Percentiles rank a stretch among this genome's conserved stretches.
These are phyloP conservation scores for Leptoteleia sp. DNA, from an alignment of 1,140 invertebrate genomes.

Conservation along the genomic window DNA sequence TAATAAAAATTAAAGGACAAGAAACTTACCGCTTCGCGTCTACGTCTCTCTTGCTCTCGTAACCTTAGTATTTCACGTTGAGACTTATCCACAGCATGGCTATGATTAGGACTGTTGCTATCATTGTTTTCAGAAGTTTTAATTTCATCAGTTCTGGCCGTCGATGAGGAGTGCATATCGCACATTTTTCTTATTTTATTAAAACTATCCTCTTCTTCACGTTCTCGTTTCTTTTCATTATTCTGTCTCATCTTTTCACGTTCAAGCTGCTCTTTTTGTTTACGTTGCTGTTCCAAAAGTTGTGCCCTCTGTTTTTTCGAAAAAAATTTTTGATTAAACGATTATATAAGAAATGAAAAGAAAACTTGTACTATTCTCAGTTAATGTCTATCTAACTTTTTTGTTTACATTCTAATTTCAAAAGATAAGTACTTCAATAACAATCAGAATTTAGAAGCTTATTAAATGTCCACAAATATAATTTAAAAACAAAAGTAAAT, in stretches of 20 bases:
- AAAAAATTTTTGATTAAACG: too few species aligned
- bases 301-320: slow-evolving; percentile 84
- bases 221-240: slow-evolving; percentile 88
- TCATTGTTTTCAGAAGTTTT: slow-evolving; percentile 82
- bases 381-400: too few species aligned
- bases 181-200: slow-evolving; percentile 86
- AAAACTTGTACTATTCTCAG: too few species aligned
- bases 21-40: slow-evolving; percentile 92
- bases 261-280: slow-evolving; percentile 91
- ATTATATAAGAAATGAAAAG: too few species aligned
- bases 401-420: too few species aligned
- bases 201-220: slow-evolving; percentile 90
- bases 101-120: slow-evolving; percentile 82
- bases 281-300: slow-evolving; percentile 89
- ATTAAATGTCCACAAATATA: too few species aligned
- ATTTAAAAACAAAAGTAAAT: too few species aligned
- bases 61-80: slow-evolving; percentile 89
- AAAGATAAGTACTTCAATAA: too few species aligned
- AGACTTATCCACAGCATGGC: slow-evolving; percentile 84
- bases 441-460: too few species aligned
- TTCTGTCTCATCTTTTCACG: slow-evolving; percentile 89
- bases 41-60: slow-evolving; percentile 92
- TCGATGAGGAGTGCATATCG: slow-evolving; percentile 74
- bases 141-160: slow-evolving; percentile 81
- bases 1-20: neutral